Evolutionary conservation across 2,888 invertebrate species (phyloP), one percentile per base, ranked within the genome.

Genomic region (Pseudoips prasinana): DNA sequence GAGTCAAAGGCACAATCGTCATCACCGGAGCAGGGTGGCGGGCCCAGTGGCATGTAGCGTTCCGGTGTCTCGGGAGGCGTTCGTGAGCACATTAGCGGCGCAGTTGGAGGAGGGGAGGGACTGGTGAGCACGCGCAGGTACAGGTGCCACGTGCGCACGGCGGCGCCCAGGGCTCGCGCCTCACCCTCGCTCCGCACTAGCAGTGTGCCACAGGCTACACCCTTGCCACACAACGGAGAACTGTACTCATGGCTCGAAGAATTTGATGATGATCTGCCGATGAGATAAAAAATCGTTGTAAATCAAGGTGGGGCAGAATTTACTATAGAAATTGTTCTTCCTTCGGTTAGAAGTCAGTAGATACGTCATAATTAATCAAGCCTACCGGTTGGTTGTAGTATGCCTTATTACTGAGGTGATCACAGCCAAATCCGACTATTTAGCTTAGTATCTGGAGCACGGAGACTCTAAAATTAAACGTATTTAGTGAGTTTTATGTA

Each of bases 201-300:
- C 9, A 79, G 25, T 0, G 68, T 63, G 1, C 78, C 73, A 41
- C 76, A 73, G 2, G 38, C 23, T 0, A 47, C 38, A 3, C 33
- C 29, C 1, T 35, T 31, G 14, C 57, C 44, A 61, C 94, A 94
- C 56, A 84, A 83, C 3, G 76, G 58, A 0, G 93, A 93, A n/a
- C 85, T 80, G 66, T 89, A 92, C 53, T 91, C 84, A 35, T 92
- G 92, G 6, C 20, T 30, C n/a, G 87, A 72, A 27, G 41, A 40
- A 25, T 58, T 43, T 7, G 42, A 14, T 19, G 39, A n/a, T 11
- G 33, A 5, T n/a, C 53, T 39, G 18, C n/a, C n/a, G n/a, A n/a
- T n/a, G n/a, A n/a, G n/a, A n/a, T n/a, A n/a, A n/a, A n/a, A n/a
- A n/a, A n/a, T n/a, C n/a, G n/a, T 3, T 18, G 18, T 18, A 18